Base-by-base conservation (phyloP, 1,140 invertebrate genomes). In the Pachyrhynchus sulphureomaculatus region DNA sequence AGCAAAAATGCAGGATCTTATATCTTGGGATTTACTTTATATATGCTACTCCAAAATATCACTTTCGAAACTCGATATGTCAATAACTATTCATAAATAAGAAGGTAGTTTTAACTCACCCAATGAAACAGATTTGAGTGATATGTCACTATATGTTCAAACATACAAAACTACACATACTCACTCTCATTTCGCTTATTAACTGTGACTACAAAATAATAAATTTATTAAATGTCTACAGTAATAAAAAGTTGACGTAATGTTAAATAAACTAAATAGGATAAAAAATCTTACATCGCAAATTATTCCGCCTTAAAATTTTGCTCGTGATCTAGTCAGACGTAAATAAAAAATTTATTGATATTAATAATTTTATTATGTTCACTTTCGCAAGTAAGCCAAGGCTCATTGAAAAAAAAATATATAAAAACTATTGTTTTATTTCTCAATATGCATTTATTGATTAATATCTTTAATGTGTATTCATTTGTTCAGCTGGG, bases 171-270 rank as follows among this genome's bases (percentile, higher is more conserved):
- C n/a, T n/a, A n/a, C n/a, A n/a, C n/a, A n/a, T n/a, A n/a, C n/a
- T n/a, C n/a, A n/a, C n/a, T 44, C 29, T 45, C 29, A 21, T 26
- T 47, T 44, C 17, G 18, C 45, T 42, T 54, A 42, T 42, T 45
- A 36, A 58, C 36, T 29, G 32, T 29, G 44, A 32, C 44, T 48
- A 33, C 33, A 48, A 56, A 58, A 37, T 44, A 58, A 37, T 58
- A 37, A 37, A 24, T 12, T 49, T 58, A 58, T n/a, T n/a, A n/a
- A n/a, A 37, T 58, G 33, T 42, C 37, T 37, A 17, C 23, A 39
- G 21, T 36, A 44, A 56, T 58, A 58, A 58, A 48, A 48, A 2
- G 23, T 32, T 58, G 55, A 58, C 55, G 55, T 58, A 58, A 58
- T 58, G 29, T 15, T 12, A 47, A 47, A 32, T 47, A 47, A 29